phyloP scores from a whole-genome alignment of 2,113 vertebrate species.

The Rattus rattus region DNA sequence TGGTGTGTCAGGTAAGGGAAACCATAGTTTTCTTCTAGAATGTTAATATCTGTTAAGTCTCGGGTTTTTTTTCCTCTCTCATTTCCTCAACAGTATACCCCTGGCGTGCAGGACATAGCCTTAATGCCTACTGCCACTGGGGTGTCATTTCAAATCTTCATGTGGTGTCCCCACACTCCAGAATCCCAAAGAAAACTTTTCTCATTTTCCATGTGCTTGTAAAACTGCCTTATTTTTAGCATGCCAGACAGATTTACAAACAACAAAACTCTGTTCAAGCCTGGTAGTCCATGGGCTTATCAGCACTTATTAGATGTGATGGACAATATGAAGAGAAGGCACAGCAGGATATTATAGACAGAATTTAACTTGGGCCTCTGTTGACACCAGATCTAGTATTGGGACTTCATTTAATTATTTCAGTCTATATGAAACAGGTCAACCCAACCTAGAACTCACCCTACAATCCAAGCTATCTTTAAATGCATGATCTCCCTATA shows the following conservation, averaged over 20 bases:
- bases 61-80: neutral
- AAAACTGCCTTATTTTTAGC: neutral
- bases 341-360: neutral
- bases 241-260: neutral
- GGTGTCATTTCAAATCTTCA: neutral
- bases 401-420: neutral
- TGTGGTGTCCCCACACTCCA: neutral
- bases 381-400: neutral
- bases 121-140: neutral
- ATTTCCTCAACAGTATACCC: neutral
- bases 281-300: neutral
- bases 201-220: neutral
- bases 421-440: neutral
- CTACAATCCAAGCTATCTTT: neutral
- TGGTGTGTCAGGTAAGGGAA: constrained; percentile 51
- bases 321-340: neutral
- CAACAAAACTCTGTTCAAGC: neutral
- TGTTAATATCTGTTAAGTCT: neutral
- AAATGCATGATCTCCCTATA: neutral
- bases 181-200: neutral
- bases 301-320: neutral
- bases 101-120: too few species aligned
- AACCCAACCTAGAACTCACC: neutral
- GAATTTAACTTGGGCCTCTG: neutral
- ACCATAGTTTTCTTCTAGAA: neutral